Evolutionary conservation across 1,140 invertebrate genomes (phyloP).

Genomic region (Galleria mellonella): DNA sequence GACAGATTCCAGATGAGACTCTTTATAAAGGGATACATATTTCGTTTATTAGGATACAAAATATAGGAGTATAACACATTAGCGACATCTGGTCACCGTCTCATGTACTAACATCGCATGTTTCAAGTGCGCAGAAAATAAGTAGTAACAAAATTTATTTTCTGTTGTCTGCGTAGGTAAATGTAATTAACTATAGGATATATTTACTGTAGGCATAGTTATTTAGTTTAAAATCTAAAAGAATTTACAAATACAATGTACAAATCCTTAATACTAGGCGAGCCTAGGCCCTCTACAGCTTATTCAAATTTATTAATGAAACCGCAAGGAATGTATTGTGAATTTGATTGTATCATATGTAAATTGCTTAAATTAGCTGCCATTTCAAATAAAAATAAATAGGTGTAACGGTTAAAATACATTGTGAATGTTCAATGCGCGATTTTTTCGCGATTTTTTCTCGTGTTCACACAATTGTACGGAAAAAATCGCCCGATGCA

Average conservation of each 20-base stretch:
- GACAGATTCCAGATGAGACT: conserved; percentile 3
- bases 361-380: conserved; percentile 6
- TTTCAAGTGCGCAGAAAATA: background rate
- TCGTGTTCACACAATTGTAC: too few relatives aligned
- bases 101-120: too few relatives aligned
- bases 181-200: too few relatives aligned
- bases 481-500: too few relatives aligned
- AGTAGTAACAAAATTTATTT: too few relatives aligned
- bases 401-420: too few relatives aligned
- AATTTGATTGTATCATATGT: background rate
- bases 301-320: conserved; percentile 12
- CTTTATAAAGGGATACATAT: background rate
- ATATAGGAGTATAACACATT: background rate
- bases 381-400: background rate
- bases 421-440: too few relatives aligned
- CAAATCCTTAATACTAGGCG: conserved; percentile 43
- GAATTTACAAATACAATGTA: conserved; percentile 65
- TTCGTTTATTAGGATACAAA: background rate
- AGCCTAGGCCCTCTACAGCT: conserved; percentile 21
- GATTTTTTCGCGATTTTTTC: too few relatives aligned
- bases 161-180: too few relatives aligned
- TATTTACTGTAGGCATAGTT: too few relatives aligned
- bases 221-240: conserved; percentile 49
- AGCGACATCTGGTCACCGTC: too few relatives aligned
- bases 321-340: conserved; percentile 29